Conservation (phyloP, 2,797 vertebrate genomes). For the Hipposideros larvatus region DNA sequence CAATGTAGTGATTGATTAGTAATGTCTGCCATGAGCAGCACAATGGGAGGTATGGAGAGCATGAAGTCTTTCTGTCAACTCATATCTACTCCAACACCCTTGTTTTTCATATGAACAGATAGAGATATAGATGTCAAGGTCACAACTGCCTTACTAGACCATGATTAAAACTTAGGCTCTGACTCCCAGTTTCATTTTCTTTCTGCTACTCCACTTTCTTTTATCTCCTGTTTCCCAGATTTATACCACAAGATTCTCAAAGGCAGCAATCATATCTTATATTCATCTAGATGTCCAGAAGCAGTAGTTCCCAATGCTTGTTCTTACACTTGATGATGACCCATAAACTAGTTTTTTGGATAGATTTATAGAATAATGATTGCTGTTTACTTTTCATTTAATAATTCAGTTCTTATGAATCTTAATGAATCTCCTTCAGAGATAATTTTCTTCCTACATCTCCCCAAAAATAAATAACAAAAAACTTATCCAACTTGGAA, state of each 20-base stretch:
- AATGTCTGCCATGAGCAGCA: neutral
- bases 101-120: neutral
- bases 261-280: neutral
- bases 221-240: neutral
- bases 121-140: neutral
- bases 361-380: constrained; percentile 19
- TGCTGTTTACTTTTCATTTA: constrained; percentile 16
- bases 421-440: neutral
- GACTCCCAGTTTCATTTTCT: neutral
- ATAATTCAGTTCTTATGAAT: neutral
- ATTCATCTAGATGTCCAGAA: neutral
- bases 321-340: neutral
- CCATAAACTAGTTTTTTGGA: neutral
- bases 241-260: neutral
- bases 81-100: neutral
- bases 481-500: neutral
- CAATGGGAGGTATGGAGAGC: neutral
- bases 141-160: neutral
- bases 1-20: neutral
- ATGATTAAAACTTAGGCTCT: neutral
- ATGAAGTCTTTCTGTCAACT: neutral
- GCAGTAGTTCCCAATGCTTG: neutral
- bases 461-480: neutral
- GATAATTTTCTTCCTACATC: constrained; percentile 3
- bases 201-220: neutral